Conservation (phyloP, 2,888 invertebrate species). For the Tinea pellionella region DNA sequence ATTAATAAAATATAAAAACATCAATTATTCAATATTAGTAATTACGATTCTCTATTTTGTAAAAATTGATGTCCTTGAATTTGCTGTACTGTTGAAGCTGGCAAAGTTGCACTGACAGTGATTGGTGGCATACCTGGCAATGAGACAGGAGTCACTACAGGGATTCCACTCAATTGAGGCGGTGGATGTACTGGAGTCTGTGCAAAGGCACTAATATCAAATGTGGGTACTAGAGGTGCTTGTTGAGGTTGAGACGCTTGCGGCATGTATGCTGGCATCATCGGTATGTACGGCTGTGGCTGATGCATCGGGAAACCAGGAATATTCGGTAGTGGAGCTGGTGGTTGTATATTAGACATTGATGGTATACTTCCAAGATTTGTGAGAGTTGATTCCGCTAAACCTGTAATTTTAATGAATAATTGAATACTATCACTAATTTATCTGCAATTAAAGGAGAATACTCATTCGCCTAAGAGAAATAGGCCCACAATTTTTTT, state of each 20-base stretch:
- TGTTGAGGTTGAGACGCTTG: slow-evolving; percentile 18
- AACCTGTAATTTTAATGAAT: slow-evolving; percentile 37
- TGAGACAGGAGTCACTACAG: slow-evolving; percentile 76
- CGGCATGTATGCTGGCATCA: slow-evolving; percentile 56
- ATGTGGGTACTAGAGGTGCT: slow-evolving; percentile 44
- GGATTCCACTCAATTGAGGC: slow-evolving; percentile 40
- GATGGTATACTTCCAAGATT: slow-evolving; percentile 63
- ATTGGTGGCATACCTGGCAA: slow-evolving; percentile 85
- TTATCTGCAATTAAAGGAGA: too few relatives aligned
- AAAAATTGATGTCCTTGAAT: slow-evolving; percentile 52
- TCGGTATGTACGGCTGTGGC: slow-evolving; percentile 64
- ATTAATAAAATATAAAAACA: background rate
- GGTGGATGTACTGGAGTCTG: slow-evolving; percentile 42
- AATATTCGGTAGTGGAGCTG: slow-evolving; percentile 60
- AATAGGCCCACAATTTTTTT: too few relatives aligned
- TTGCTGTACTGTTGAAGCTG: slow-evolving; percentile 71
- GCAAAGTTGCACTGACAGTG: slow-evolving; percentile 79
- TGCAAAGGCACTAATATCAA: slow-evolving; percentile 50
- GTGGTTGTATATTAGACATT: slow-evolving; percentile 60
- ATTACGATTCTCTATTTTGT: slow-evolving; percentile 48
- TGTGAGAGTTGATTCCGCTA: slow-evolving; percentile 58
- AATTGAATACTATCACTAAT: too few relatives aligned
- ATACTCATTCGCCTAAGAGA: too few relatives aligned
- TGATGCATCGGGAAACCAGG: slow-evolving; percentile 66
- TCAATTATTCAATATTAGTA: background rate